These are phyloP conservation scores for Chrysomallon squamiferum DNA, from an alignment of 1,140 invertebrate species.

Conservation along the genomic window DNA sequence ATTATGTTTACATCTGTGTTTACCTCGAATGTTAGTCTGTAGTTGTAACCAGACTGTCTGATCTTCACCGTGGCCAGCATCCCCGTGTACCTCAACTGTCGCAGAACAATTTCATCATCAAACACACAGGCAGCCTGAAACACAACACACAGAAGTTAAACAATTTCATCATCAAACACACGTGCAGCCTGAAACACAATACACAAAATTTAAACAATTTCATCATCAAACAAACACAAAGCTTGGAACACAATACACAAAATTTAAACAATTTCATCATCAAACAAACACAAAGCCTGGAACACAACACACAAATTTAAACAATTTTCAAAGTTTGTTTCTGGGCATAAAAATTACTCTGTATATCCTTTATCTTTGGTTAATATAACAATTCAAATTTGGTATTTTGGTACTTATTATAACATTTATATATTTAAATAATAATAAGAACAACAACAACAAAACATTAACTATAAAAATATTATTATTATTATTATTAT, in stretches of 20 bases:
- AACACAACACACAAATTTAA: neutral
- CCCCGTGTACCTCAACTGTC: conserved; percentile 87
- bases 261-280: too few relatives aligned
- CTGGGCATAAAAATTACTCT: too few relatives aligned
- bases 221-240: too few relatives aligned
- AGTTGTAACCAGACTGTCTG: conserved; percentile 93
- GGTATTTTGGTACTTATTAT: too few relatives aligned
- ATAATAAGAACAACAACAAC: too few relatives aligned
- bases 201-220: too few relatives aligned
- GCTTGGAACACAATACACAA: neutral
- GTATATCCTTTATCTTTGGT: too few relatives aligned
- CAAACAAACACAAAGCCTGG: neutral
- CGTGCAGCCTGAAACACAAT: neutral
- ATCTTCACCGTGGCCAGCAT: conserved; percentile 97
- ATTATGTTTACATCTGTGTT: conserved; percentile 9
- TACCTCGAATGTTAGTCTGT: conserved; percentile 85
- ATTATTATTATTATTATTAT: too few relatives aligned
- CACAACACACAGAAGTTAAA: neutral
- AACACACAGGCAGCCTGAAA: conserved; percentile 83
- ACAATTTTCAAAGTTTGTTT: too few relatives aligned
- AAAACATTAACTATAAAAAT: too few relatives aligned
- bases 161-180: neutral
- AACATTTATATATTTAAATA: too few relatives aligned
- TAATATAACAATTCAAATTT: too few relatives aligned
- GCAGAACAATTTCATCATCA: conserved; percentile 92